These are phyloP conservation scores for Lypha dubia DNA, from an alignment of 2,888 invertebrate species.

Conservation along the genomic window DNA sequence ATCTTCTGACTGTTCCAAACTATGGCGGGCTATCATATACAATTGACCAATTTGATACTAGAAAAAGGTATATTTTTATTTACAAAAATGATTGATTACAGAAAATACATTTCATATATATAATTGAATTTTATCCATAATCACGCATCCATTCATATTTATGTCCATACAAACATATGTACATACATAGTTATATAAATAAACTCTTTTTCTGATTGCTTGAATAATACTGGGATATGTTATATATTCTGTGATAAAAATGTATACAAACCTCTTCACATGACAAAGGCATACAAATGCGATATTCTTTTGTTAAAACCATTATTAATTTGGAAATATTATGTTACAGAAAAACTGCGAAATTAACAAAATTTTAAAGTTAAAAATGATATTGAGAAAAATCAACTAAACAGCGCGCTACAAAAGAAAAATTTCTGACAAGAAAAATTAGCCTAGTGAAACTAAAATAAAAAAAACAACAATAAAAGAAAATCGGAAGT, in stretches of 20 bases:
- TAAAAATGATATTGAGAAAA: slow-evolving; percentile 11
- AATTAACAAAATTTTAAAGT: slow-evolving; percentile 7
- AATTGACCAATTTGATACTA: slow-evolving; percentile 96
- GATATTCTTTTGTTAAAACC: slow-evolving; percentile 94
- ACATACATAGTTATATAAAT: neutral
- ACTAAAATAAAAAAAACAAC: slow-evolving; percentile 27
- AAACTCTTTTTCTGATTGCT: neutral
- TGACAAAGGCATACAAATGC: slow-evolving; percentile 96
- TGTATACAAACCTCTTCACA: slow-evolving; percentile 91
- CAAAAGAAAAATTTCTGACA: neutral
- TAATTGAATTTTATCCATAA: slow-evolving; percentile 11
- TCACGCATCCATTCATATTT: neutral
- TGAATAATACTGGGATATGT: neutral
- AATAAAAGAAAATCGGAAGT: neutral
- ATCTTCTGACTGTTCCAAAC: slow-evolving; percentile 93
- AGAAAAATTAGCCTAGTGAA: slow-evolving; percentile 24
- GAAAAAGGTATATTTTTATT: slow-evolving; percentile 9
- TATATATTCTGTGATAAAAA: slow-evolving; percentile 29
- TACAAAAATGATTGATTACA: neutral
- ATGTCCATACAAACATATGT: too few species aligned
- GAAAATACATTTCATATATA: neutral
- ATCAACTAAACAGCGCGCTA: neutral
- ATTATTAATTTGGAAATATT: slow-evolving; percentile 83
- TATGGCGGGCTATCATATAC: slow-evolving; percentile 97
- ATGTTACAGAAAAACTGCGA: slow-evolving; percentile 41